phyloP scores from a whole-genome alignment of 2,888 invertebrate species.

The Drosophila macrothrix region DNA sequence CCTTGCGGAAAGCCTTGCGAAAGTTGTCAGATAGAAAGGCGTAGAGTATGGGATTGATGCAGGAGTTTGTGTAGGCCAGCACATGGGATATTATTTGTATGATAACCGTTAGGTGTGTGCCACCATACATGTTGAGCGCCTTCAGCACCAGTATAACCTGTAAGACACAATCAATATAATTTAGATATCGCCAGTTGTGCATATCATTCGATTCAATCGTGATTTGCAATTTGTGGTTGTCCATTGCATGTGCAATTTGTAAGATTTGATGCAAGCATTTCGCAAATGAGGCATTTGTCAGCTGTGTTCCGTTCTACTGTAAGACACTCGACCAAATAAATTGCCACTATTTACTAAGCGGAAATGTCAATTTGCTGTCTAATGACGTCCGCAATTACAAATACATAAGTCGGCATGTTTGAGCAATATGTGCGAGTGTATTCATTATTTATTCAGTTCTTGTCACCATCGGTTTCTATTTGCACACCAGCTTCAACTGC shows the following conservation, averaged over 20 bases:
- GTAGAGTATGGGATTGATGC: slow-evolving; percentile 97
- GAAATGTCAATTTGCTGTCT: slow-evolving; percentile 66
- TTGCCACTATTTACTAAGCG: slow-evolving; percentile 42
- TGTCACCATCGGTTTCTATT: slow-evolving; percentile 18
- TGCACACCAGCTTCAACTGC: slow-evolving; percentile 6
- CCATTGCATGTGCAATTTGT: slow-evolving; percentile 61
- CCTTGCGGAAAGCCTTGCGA: slow-evolving; percentile 93
- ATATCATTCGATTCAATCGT: slow-evolving; percentile 5
- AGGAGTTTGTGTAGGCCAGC: slow-evolving; percentile 96
- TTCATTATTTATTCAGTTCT: slow-evolving; percentile 33
- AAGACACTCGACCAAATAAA: slow-evolving; percentile 52
- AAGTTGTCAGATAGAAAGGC: slow-evolving; percentile 98
- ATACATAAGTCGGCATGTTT: slow-evolving; percentile 1
- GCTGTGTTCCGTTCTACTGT: slow-evolving; percentile 24
- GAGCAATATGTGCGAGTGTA: slow-evolving; percentile 3
- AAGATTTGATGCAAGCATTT: slow-evolving; percentile 56
- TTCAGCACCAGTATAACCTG: slow-evolving; percentile 93
- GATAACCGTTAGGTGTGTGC: slow-evolving; percentile 89
- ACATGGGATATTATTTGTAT: slow-evolving; percentile 92
- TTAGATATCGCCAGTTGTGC: slow-evolving; percentile 1
- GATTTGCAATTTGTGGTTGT: slow-evolving; percentile 21
- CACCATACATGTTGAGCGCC: slow-evolving; percentile 90
- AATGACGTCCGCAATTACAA: slow-evolving; percentile 21
- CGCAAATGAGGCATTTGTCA: slow-evolving; percentile 21
- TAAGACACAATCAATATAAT: slow-evolving; percentile 60